These are phyloP conservation scores for Tholera decimalis DNA, from an alignment of 2,888 invertebrate genomes.

Conservation along the genomic window DNA sequence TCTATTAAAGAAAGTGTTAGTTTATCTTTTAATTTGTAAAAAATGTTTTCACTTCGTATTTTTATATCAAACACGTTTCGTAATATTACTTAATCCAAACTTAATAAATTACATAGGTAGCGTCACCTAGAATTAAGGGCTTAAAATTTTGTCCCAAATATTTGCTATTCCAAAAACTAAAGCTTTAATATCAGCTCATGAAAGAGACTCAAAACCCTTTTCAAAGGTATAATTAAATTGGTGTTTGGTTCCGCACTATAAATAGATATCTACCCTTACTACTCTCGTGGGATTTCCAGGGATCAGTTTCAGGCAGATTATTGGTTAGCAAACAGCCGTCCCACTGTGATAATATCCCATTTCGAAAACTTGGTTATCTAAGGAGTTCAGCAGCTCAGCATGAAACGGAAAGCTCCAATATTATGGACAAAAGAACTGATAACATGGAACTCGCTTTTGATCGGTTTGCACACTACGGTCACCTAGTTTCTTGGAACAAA, in stretches of 20 bases:
- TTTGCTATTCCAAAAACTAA: background rate
- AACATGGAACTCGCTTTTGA: constrained; percentile 1
- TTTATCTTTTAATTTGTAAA: background rate
- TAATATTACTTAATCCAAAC: background rate
- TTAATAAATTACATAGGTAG: background rate
- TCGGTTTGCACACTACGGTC: background rate
- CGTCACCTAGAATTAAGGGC: too few species aligned
- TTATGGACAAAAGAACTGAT: constrained; percentile 11
- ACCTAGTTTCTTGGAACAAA: background rate
- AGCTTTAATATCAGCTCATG: constrained; percentile 5
- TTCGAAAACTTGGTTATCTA: constrained; percentile 46
- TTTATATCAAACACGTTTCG: background rate
- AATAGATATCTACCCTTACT: constrained; percentile 38
- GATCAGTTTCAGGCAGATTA: constrained; percentile 50
- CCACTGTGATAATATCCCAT: constrained; percentile 51
- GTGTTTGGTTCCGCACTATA: constrained; percentile 35
- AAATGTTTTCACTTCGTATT: background rate
- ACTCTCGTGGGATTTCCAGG: constrained; percentile 31
- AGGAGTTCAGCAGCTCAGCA: constrained; percentile 25
- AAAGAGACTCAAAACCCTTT: constrained; percentile 28
- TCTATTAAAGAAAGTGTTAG: background rate
- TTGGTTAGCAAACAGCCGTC: constrained; percentile 46
- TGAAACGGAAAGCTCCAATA: constrained; percentile 12
- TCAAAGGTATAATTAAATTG: constrained; percentile 34
- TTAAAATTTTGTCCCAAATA: background rate